Evolutionary conservation across 2,113 vertebrate species (phyloP), one percentile per base, ranked within the genome.

Genomic region (Atherinomorus stipes): DNA sequence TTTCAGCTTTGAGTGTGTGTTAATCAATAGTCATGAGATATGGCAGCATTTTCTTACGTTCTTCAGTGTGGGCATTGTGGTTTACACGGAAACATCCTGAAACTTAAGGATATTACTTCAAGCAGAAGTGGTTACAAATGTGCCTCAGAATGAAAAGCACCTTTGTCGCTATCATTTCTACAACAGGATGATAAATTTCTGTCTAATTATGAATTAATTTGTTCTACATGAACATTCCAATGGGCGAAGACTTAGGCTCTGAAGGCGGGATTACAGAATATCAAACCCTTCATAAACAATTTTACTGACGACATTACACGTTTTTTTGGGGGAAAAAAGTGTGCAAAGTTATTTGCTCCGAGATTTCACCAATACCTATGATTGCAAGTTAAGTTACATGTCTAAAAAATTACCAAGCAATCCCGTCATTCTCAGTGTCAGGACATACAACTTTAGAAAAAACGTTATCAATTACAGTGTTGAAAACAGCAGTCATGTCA

Each of bases 1-100:
- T 79, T 53, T 74, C 34, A 71, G 13, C 54, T 63, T 47, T 25
- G 37, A 68, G 38, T 83, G 77, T 60, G 26, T 12, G 31, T 47
- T 81, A 75, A 72, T 67, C 72, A 69, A 56, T n/a, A 28, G 68
- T 76, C 51, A 54, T 64, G 40, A 71, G 22, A 70, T 59, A 15
- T 56, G 58, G 40, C 26, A 50, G 50, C 13, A 19, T 68, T 50
- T 65, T 45, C 4, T 7, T 8, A 19, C 58, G 52, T 12, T 40
- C 19, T 25, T 16, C 28, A 37, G 18, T 7, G 34, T 3, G 4
- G 45, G 9, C 18, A 15, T 11, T 67, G 21, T 38, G 67, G 44
- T 16, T 75, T 25, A 10, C 6, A 23, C 19, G 22, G 40, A 25
- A 13, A 64, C 26, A 37, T 49, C 53, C 38, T 38, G 44, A 54